A percentile compares a stretch with the other conserved stretches of the same genome.
These are phyloP conservation scores for Drosophila pandora DNA, from an alignment of 1,140 invertebrate species.

Conservation along the genomic window DNA sequence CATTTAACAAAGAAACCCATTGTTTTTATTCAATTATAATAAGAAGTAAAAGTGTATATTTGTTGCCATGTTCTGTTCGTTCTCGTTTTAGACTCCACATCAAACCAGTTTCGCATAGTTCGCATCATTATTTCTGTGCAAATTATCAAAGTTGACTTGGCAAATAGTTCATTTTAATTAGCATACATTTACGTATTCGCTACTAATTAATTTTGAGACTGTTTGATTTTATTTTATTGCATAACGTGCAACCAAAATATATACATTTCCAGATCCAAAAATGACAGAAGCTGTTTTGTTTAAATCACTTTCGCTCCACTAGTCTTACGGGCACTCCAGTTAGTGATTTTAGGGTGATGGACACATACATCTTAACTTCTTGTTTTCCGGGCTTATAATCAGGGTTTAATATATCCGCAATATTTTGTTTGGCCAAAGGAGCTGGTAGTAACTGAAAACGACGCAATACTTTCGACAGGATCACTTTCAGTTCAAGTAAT, in stretches of 20 bases:
- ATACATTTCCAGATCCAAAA: not conserved
- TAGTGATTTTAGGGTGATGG: constrained; percentile 40
- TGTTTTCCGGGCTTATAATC: constrained; percentile 30
- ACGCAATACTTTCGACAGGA: not conserved
- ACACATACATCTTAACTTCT: constrained; percentile 28
- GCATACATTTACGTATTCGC: constrained; percentile 17
- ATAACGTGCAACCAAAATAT: constrained; percentile 11
- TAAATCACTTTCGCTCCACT: constrained; percentile 19
- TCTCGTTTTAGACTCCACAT: not conserved
- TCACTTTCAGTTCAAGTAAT: not conserved
- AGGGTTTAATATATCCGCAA: constrained; percentile 19
- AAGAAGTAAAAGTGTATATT: not conserved
- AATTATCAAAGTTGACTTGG: constrained; percentile 30
- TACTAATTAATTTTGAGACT: constrained; percentile 31
- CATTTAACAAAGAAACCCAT: not conserved
- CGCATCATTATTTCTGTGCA: constrained; percentile 8
- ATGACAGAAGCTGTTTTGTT: not conserved
- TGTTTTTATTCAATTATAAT: not conserved
- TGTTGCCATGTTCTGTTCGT: not conserved
- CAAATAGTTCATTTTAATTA: constrained; percentile 32
- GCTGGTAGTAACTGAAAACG: not conserved
- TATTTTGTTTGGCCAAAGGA: not conserved
- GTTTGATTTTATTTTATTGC: constrained; percentile 35
- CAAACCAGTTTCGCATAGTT: constrained; percentile 23
- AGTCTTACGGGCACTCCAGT: constrained; percentile 45